Evolutionary conservation across 1,140 invertebrate species (phyloP), one percentile per base, ranked within the genome.

Genomic region (Leucophenga varia): DNA sequence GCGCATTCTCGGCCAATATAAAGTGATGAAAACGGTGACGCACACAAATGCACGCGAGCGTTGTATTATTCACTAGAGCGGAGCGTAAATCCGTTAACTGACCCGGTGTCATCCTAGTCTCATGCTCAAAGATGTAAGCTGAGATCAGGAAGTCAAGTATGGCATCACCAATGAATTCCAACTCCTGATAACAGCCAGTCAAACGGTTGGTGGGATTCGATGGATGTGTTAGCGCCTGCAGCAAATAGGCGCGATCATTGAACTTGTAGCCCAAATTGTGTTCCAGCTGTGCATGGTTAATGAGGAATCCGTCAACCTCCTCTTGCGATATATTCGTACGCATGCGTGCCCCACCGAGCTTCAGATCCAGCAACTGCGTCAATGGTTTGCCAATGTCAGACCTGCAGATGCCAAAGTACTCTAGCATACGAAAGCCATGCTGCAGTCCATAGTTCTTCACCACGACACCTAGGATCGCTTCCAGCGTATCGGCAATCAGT

Each of bases 161-260:
- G 3, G 95, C 94, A 81, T 98, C 95, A 17, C 95, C 95, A 3
- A 98, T 79, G 74, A 98, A 98, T 76, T 98, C 95, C 7, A 98
- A 74, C 36, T 95, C 81, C 72, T 98, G 92, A 76, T 98, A 98
- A 67, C 91, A 94, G 55, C 89, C 86, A 1, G 93, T 97, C 14
- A 91, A 72, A 4, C 82, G 81, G 75, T 97, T 96, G 8, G 85
- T 83, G 36, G 85, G 84, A 78, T 90, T 96, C 0, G 93, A 95
- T 1, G 95, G 86, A 79, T 98, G 95, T 0, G 93, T 95, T 54
- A 98, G 82, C 0, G 95, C 90, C 82, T 97, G 85, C 20, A 91
- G 71, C 10, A 90, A 67, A 61, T 80, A 82, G 1, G 79, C 72
- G 0, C 77, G 79, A 64, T 89, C 82, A 0, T 79, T 78, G 61